Evolutionary conservation across 2,797 vertebrate species (phyloP), one percentile per base, ranked within the genome.

Genomic region (Lutjanus campechanus): DNA sequence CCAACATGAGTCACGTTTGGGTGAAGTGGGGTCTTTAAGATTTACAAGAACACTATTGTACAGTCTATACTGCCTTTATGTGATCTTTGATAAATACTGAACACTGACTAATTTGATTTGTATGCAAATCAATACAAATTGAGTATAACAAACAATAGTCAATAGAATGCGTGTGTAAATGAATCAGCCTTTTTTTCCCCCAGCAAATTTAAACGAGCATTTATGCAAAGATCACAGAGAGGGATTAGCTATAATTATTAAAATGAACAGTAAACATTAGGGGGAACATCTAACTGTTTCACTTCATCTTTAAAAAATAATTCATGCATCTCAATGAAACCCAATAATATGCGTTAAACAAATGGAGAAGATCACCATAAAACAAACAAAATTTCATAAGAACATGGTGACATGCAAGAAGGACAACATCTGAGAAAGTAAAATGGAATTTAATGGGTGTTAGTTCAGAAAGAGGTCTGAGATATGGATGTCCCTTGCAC

Each of bases 151-250:
- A 70, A 58, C 13, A 80, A 66, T 77, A n/a, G 12, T 67, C 12
- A 12, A 58, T 64, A 46, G 25, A 76, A 41, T 75, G 49, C 55
- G 63, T 77, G 58, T 82, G 46, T 76, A 22, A 55, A 72, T 76
- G 3, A 83, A 80, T 69, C 36, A 53, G 36, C 47, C 43, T 73
- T 74, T 76, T 73, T 71, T 62, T 36, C 29, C 22, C 22, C 67
- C 13, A 15, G 25, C 15, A 55, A 69, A 67, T 71, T 78, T 54
- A 49, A 81, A 79, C 40, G 54, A 43, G 76, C 79, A 91, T 89
- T 89, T 90, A 92, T 92, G 85, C 91, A 95, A 95, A 95, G 94
- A 95, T 94, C 94, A 95, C 94, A 93, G 82, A 85, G 77, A 94
- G 88, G 90, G 81, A 73, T 62, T 75, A 69, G 44, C 72, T 87